These are phyloP conservation scores for Chromis chromis DNA, from an alignment of 2,797 vertebrate species.

Conservation along the genomic window DNA sequence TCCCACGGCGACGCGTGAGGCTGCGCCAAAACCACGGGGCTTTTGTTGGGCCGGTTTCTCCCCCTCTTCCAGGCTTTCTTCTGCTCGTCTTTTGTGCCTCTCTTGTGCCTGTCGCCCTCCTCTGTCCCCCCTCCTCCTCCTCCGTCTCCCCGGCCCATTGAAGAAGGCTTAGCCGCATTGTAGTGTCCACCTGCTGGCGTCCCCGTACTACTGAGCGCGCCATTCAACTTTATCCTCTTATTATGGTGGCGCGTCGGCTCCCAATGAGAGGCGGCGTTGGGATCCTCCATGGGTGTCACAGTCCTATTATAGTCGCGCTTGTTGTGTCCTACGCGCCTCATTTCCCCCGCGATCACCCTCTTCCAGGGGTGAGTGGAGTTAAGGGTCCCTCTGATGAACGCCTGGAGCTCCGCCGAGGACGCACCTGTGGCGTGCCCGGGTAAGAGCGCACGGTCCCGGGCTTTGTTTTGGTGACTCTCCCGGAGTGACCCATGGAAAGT, in stretches of 20 bases:
- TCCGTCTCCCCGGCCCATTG: conserved; percentile 63
- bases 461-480: conserved; percentile 67
- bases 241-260: conserved; percentile 74
- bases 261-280: conserved; percentile 62
- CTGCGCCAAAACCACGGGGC: conserved; percentile 57
- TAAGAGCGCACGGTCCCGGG: conserved; percentile 63
- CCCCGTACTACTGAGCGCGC: conserved; percentile 71
- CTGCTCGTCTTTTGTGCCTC: conserved; percentile 83
- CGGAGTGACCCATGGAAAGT: conserved; percentile 64
- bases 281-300: conserved; percentile 65
- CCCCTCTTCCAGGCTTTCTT: conserved; percentile 80
- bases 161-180: conserved; percentile 76
- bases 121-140: conserved; percentile 57
- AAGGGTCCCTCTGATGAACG: conserved; percentile 40
- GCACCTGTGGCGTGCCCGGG: conserved; percentile 81
- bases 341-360: conserved; percentile 56
- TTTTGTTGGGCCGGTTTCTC: conserved; percentile 75
- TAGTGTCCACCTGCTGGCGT: conserved; percentile 82
- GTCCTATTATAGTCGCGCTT: conserved; percentile 68
- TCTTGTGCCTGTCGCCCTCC: conserved; percentile 79
- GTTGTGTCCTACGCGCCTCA: conserved; percentile 65
- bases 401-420: conserved; percentile 57
- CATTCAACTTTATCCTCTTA: conserved; percentile 84
- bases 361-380: conserved; percentile 75
- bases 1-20: conserved; percentile 76